Percentiles rank a stretch among this genome's conserved stretches.
phyloP scores from a whole-genome alignment of 2,888 invertebrate species.

The Noctua pronuba region DNA sequence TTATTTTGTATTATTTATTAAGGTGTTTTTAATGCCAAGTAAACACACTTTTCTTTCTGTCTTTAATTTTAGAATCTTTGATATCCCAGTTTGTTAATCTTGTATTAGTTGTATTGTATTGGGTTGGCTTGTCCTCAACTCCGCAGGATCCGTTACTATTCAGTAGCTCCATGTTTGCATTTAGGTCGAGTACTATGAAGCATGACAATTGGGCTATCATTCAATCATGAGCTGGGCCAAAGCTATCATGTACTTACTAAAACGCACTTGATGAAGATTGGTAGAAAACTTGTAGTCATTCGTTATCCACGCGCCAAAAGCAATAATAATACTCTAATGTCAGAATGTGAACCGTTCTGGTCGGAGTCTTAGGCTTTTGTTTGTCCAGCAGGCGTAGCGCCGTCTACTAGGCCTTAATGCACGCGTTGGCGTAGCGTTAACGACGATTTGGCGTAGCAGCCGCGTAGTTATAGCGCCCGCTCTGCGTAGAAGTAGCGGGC shows the following conservation, averaged over 20 bases:
- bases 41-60: background rate
- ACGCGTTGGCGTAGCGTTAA: background rate
- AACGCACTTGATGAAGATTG: background rate
- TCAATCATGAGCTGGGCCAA: constrained; percentile 47
- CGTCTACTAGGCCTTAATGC: no score
- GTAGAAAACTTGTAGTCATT: background rate
- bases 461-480: background rate
- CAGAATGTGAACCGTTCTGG: background rate
- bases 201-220: constrained; percentile 46
- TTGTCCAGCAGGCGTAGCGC: background rate
- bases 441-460: background rate
- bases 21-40: no score
- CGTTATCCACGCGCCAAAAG: background rate
- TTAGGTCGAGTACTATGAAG: constrained; percentile 13
- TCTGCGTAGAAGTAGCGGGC: background rate
- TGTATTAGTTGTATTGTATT: no score
- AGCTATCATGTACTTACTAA: constrained; percentile 10
- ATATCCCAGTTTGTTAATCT: background rate
- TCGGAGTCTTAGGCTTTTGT: background rate
- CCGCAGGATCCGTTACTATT: constrained; percentile 1
- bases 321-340: background rate
- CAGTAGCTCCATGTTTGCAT: constrained; percentile 3
- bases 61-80: no score
- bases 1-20: no score
- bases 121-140: background rate